These are phyloP conservation scores for Lanistes nyassanus DNA, from an alignment of 1,140 invertebrate genomes.

Conservation along the genomic window DNA sequence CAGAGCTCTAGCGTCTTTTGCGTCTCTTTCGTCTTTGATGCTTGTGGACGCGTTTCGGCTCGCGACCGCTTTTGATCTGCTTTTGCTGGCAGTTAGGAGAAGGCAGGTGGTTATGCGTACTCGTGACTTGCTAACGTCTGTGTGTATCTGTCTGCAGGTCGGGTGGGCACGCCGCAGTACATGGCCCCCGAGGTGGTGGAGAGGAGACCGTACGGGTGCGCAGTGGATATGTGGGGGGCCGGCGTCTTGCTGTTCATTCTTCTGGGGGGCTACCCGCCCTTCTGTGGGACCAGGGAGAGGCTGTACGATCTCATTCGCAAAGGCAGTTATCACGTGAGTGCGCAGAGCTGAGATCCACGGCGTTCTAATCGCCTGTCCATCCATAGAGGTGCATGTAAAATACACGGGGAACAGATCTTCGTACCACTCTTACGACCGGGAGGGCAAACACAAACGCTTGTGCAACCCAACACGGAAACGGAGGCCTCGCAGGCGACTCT, in stretches of 20 bases:
- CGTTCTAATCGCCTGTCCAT: no score
- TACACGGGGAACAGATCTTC: no score
- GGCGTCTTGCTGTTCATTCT: constrained; percentile 94
- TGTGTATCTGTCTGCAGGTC: constrained; percentile 72
- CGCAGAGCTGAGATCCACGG: neutral
- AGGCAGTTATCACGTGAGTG: constrained; percentile 75
- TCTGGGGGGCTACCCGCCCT: constrained; percentile 92
- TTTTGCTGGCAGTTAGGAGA: no score
- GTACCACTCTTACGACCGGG: no score
- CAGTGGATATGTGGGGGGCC: constrained; percentile 96
- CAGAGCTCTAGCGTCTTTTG: no score
- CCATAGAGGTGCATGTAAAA: no score
- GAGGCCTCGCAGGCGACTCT: no score
- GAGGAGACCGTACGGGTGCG: constrained; percentile 91
- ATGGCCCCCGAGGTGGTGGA: constrained; percentile 97
- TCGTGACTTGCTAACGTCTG: neutral
- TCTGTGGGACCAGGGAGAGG: constrained; percentile 90
- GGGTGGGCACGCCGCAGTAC: constrained; percentile 94
- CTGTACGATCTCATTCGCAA: constrained; percentile 90
- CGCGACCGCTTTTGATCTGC: no score
- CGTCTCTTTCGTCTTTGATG: no score
- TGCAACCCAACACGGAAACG: no score
- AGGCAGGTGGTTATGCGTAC: neutral
- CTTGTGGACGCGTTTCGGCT: no score
- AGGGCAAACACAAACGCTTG: no score